These are phyloP conservation scores for Polyommatus iphigenia DNA, from an alignment of 2,888 invertebrate genomes.

Conservation along the genomic window DNA sequence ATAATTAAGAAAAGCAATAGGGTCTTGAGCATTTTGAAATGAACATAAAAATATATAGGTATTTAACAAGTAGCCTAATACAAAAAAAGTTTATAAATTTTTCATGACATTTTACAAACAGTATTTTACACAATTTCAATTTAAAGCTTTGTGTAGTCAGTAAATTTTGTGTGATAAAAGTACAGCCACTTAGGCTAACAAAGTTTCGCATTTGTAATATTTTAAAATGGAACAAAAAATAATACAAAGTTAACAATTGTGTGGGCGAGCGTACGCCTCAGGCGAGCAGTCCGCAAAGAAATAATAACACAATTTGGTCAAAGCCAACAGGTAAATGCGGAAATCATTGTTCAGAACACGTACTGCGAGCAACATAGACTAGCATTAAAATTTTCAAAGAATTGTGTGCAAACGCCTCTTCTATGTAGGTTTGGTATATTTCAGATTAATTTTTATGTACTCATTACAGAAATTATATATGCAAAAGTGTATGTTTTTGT, in stretches of 20 bases:
- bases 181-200: neutral
- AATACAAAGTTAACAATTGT: neutral
- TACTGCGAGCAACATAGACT: neutral
- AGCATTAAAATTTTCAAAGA: neutral
- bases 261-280: neutral
- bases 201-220: neutral
- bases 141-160: neutral
- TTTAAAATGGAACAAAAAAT: neutral
- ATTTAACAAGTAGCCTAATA: no score
- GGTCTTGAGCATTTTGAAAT: no score
- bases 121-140: neutral
- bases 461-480: no score
- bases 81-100: no score
- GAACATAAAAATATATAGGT: no score
- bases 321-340: slow-evolving; percentile 13
- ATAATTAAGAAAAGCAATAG: no score
- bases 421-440: neutral
- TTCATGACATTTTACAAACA: no score
- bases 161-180: neutral
- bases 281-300: neutral
- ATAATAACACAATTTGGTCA: slow-evolving; percentile 17
- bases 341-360: slow-evolving; percentile 12
- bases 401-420: neutral
- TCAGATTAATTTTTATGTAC: no score
- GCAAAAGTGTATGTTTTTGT: no score